Percentiles rank a stretch among this genome's conserved stretches.
phyloP scores from a whole-genome alignment of 2,113 vertebrate genomes.

The Agelaius phoeniceus region DNA sequence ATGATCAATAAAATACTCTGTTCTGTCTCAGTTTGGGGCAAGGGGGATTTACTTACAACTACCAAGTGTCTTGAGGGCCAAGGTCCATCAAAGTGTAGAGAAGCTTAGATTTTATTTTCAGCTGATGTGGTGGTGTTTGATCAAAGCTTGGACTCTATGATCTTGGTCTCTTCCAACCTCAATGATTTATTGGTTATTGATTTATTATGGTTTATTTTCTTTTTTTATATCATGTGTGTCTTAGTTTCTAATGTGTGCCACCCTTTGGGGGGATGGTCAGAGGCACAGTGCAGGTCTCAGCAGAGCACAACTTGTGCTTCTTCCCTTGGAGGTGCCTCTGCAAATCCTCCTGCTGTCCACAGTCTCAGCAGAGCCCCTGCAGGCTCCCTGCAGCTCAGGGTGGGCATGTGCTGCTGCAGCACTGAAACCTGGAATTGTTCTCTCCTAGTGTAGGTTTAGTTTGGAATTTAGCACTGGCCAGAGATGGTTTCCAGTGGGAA shows the following conservation, averaged over 20 bases:
- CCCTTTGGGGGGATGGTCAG: background rate
- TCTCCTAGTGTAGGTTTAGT: background rate
- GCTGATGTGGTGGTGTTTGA: fast-evolving
- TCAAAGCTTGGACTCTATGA: background rate
- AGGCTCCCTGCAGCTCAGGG: background rate
- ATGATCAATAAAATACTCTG: background rate
- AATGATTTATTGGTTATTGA: background rate
- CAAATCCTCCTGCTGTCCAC: background rate
- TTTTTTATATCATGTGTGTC: background rate
- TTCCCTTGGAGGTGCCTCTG: background rate
- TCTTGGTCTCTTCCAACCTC: background rate
- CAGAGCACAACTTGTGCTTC: background rate
- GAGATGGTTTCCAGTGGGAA: background rate
- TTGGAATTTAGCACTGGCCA: background rate
- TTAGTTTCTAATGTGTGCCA: background rate
- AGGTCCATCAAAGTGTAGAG: background rate
- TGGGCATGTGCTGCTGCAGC: background rate
- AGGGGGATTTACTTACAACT: background rate
- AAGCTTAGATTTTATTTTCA: background rate
- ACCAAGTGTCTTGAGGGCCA: background rate
- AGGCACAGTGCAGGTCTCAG: background rate
- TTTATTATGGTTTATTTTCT: background rate
- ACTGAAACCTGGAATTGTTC: background rate
- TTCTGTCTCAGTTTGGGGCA: background rate
- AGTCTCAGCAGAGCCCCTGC: background rate